Evolutionary conservation across 2,797 vertebrate genomes (phyloP).

Genomic region (Australoheros facetus): DNA sequence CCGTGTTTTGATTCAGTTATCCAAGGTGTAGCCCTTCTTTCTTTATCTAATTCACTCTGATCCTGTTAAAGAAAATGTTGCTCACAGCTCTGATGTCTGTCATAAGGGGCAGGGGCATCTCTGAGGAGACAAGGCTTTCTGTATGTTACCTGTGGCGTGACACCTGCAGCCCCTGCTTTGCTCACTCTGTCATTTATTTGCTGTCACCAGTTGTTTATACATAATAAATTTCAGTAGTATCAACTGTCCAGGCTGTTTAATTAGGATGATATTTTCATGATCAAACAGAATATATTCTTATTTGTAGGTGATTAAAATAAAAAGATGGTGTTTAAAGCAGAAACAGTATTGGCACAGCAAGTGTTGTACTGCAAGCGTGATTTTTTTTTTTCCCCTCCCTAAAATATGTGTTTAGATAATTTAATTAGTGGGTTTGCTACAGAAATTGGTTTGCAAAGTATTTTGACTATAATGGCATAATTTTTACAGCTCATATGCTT

Average conservation of each 20-base stretch:
- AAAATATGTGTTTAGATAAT: background rate
- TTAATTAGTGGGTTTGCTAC: background rate
- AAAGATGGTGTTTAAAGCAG: background rate
- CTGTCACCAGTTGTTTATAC: slow-evolving; percentile 9
- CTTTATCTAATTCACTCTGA: background rate
- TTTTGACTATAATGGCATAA: background rate
- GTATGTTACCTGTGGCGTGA: slow-evolving; percentile 35
- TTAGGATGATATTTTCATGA: background rate
- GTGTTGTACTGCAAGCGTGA: background rate
- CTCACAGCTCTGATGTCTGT: slow-evolving; percentile 3
- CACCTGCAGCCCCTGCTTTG: slow-evolving; percentile 37
- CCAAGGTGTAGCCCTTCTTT: background rate
- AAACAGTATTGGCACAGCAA: background rate
- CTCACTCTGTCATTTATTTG: slow-evolving; percentile 6
- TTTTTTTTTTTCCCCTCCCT: background rate
- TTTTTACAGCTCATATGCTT: background rate
- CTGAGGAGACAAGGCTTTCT: slow-evolving; percentile 15
- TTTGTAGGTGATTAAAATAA: background rate
- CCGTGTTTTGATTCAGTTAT: background rate
- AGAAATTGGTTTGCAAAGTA: background rate
- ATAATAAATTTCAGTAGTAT: slow-evolving; percentile 13
- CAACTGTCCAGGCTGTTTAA: background rate
- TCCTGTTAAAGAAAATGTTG: background rate
- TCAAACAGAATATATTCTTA: background rate
- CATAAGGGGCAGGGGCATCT: background rate